Conservation (phyloP, 2,113 vertebrate genomes). For the Neolamprologus fasciatus region DNA sequence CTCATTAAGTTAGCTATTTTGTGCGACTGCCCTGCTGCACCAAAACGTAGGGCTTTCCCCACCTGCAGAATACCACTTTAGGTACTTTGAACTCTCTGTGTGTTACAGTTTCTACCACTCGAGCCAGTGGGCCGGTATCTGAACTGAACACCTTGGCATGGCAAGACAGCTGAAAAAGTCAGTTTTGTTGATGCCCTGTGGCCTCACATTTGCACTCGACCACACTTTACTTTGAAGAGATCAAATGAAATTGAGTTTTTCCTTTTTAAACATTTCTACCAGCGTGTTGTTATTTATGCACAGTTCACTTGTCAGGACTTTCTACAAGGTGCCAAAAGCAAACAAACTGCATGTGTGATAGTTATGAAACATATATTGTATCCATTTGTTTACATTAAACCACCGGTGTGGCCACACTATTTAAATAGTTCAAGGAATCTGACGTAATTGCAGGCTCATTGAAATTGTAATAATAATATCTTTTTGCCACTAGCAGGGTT, state of each 20-base stretch:
- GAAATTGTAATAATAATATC: neutral
- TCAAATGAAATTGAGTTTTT: slow-evolving; percentile 17
- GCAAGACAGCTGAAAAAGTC: neutral
- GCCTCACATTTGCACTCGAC: neutral
- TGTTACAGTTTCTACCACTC: neutral
- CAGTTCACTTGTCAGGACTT: neutral
- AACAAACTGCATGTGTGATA: neutral
- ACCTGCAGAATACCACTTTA: neutral
- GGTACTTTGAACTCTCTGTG: neutral
- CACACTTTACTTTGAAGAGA: neutral
- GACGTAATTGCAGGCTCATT: neutral
- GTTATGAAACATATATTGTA: neutral
- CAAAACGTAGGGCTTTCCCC: neutral
- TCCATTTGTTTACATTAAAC: neutral
- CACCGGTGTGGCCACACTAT: neutral
- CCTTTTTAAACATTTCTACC: neutral
- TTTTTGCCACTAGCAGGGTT: neutral
- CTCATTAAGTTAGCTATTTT: neutral
- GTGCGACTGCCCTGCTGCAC: neutral
- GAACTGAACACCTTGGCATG: slow-evolving; percentile 17
- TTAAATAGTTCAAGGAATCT: neutral
- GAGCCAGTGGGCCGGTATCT: neutral
- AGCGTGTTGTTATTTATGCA: neutral
- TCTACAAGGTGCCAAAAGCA: neutral
- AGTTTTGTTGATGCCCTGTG: neutral